Conservation (phyloP, 2,888 invertebrate species). For the Microchrysa polita region DNA sequence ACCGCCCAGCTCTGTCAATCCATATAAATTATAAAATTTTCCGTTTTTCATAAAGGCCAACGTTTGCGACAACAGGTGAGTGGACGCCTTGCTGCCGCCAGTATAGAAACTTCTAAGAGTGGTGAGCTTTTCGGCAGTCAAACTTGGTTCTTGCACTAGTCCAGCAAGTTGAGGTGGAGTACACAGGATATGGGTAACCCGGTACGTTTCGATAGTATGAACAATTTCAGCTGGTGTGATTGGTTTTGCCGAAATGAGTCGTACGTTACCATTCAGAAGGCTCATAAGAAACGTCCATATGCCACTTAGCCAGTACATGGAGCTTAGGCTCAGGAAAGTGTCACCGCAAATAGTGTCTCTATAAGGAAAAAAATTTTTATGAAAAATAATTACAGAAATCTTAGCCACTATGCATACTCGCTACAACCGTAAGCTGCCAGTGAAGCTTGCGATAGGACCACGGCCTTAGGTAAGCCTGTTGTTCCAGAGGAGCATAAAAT, state of each 20-base stretch:
- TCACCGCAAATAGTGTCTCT: not conserved
- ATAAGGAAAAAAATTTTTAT: not conserved
- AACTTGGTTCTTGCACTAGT: conserved; percentile 21
- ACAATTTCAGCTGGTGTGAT: conserved; percentile 32
- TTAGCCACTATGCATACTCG: not conserved
- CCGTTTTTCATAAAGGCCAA: conserved; percentile 40
- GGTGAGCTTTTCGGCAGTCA: conserved; percentile 11
- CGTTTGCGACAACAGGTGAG: not conserved
- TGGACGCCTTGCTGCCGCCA: conserved; percentile 53
- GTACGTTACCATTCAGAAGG: conserved; percentile 44
- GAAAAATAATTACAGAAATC: not conserved
- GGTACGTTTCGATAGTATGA: conserved; percentile 43
- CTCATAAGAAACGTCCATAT: conserved; percentile 53
- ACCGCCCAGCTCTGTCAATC: conserved; percentile 53
- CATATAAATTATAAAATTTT: conserved; percentile 28
- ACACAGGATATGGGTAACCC: conserved; percentile 20
- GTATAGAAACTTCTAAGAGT: conserved; percentile 53
- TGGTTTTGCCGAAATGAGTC: conserved; percentile 41
- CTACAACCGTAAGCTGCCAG: not conserved
- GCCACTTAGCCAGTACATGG: conserved; percentile 47
- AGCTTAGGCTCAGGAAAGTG: conserved; percentile 39
- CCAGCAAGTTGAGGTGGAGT: conserved; percentile 25
- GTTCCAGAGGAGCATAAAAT: conserved; percentile 61
- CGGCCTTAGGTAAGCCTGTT: conserved; percentile 59
- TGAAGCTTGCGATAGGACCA: conserved; percentile 55